These are phyloP conservation scores for Clarias batrachus DNA, from an alignment of 2,113 vertebrate species.

Conservation along the genomic window DNA sequence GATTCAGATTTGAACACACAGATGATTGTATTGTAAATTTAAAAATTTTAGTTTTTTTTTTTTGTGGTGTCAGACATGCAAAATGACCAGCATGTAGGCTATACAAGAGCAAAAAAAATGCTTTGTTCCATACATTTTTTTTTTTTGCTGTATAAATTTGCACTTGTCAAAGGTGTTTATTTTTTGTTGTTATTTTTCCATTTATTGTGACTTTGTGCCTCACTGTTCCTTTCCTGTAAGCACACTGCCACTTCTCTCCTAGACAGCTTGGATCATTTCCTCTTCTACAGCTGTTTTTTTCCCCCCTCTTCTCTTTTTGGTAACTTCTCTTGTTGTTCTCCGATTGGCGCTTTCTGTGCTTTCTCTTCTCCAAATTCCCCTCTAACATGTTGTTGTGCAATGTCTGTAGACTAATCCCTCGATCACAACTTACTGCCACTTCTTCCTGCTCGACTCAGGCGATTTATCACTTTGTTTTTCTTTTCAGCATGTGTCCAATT, in stretches of 20 bases:
- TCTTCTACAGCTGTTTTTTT: slow-evolving; percentile 71
- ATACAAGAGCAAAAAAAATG: slow-evolving; percentile 81
- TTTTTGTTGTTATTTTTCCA: not conserved
- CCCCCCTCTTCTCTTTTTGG: slow-evolving; percentile 62
- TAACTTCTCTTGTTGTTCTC: not conserved
- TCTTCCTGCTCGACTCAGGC: slow-evolving; percentile 58
- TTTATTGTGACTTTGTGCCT: slow-evolving; percentile 76
- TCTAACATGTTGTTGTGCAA: slow-evolving; percentile 47
- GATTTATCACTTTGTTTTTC: slow-evolving; percentile 52
- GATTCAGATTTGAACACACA: slow-evolving; percentile 81
- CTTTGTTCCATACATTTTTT: slow-evolving; percentile 55
- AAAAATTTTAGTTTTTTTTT: slow-evolving; percentile 89
- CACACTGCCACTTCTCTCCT: slow-evolving; percentile 89
- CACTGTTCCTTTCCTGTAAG: slow-evolving; percentile 83
- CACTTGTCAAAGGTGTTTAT: slow-evolving; percentile 79
- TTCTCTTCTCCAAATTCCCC: not conserved
- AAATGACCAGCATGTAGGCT: slow-evolving; percentile 83
- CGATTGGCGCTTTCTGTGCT: not conserved
- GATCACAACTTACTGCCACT: slow-evolving; percentile 54
- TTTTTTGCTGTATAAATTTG: slow-evolving; percentile 88
- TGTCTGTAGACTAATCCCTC: slow-evolving; percentile 43
- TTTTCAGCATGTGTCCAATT: slow-evolving; percentile 43
- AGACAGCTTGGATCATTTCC: slow-evolving; percentile 81
- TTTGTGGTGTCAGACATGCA: slow-evolving; percentile 75
- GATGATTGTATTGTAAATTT: slow-evolving; percentile 98